Conservation (phyloP, 2,797 vertebrate species). For the Chelon auratus region DNA sequence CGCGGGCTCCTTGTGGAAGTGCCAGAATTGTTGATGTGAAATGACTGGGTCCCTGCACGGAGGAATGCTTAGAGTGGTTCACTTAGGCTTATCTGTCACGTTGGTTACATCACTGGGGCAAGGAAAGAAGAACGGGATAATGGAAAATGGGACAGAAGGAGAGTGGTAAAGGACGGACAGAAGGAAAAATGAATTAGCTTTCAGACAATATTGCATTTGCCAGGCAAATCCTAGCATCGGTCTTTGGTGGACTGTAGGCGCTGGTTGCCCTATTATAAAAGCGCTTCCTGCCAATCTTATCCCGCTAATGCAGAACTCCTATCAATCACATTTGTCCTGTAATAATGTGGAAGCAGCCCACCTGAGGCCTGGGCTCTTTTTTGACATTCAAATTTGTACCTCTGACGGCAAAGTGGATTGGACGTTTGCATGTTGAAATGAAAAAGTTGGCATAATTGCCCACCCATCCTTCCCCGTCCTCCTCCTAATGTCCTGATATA, state of each 20-base stretch:
- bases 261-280: conserved; percentile 36
- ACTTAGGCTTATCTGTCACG: conserved; percentile 51
- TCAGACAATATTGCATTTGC: conserved; percentile 27
- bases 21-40: conserved; percentile 43
- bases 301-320: conserved; percentile 35
- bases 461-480: conserved; percentile 13
- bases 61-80: conserved; percentile 45
- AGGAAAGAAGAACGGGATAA: conserved; percentile 20
- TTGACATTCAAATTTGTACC: conserved; percentile 33
- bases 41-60: conserved; percentile 46
- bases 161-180: conserved; percentile 14
- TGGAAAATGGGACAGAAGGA: conserved; percentile 17
- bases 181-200: conserved; percentile 25
- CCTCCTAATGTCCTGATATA: conserved; percentile 21
- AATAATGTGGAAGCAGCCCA: conserved; percentile 30
- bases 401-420: conserved; percentile 34
- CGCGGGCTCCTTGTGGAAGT: conserved; percentile 36
- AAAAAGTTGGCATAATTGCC: conserved; percentile 30
- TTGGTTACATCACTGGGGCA: conserved; percentile 38
- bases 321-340: conserved; percentile 21
- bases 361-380: conserved; percentile 19
- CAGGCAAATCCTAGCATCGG: conserved; percentile 11
- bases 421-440: conserved; percentile 20
- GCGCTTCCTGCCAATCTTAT: conserved; percentile 38
- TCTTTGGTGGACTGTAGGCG: conserved; percentile 34